phyloP scores from a whole-genome alignment of 2,797 vertebrate species.

The Melanotaenia nigrans region DNA sequence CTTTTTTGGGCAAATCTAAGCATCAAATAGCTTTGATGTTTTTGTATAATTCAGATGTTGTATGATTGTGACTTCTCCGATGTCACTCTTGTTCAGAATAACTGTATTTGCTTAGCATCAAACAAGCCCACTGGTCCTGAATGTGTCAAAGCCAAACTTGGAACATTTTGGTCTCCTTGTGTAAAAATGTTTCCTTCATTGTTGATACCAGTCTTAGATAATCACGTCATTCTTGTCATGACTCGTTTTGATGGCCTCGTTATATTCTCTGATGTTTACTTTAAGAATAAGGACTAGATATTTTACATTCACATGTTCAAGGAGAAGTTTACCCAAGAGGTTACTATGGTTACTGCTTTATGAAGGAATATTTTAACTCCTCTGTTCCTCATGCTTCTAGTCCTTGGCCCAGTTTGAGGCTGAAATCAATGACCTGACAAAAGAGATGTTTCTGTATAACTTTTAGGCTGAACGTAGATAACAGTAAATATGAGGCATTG shows the following conservation, averaged over 20 bases:
- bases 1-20: too few relatives aligned
- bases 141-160: not conserved
- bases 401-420: constrained; percentile 62
- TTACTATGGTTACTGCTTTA: constrained; percentile 44
- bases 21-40: not conserved
- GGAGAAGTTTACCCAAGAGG: constrained; percentile 44
- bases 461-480: constrained; percentile 7
- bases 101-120: constrained; percentile 1
- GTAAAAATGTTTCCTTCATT: not conserved
- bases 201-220: not conserved
- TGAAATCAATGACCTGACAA: constrained; percentile 42
- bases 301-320: constrained; percentile 39
- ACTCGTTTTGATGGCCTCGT: not conserved
- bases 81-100: not conserved
- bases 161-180: not conserved
- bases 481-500: not conserved
- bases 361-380: constrained; percentile 25
- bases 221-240: not conserved
- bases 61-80: not conserved
- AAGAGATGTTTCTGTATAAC: constrained; percentile 20
- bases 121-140: not conserved
- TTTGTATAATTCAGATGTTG: not conserved
- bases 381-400: constrained; percentile 41
- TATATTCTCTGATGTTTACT: not conserved
- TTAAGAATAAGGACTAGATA: constrained; percentile 17